Conservation (phyloP, 2,113 vertebrate genomes). For the Ranitomeya imitator region DNA sequence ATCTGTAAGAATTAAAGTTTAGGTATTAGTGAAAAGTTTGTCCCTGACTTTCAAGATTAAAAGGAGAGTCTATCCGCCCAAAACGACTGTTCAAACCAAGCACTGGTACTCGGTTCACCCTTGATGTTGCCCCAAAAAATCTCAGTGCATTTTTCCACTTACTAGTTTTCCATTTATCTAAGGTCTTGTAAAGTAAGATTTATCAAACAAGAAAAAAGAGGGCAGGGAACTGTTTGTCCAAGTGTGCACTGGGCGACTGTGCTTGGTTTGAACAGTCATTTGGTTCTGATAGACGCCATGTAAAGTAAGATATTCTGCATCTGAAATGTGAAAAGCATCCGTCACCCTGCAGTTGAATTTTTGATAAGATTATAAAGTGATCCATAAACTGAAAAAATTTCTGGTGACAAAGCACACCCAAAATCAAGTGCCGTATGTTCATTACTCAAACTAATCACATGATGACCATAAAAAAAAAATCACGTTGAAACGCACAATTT, state of each 20-base stretch:
- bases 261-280: too few species aligned
- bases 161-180: too few species aligned
- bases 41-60: conserved; percentile 1
- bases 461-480: conserved; percentile 66
- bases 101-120: too few species aligned
- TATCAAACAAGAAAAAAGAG: too few species aligned
- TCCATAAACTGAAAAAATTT: background rate
- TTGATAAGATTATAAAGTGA: conserved; percentile 12
- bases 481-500: conserved; percentile 64
- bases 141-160: too few species aligned
- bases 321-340: background rate
- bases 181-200: too few species aligned
- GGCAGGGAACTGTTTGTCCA: too few species aligned
- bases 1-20: conserved; percentile 50
- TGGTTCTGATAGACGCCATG: too few species aligned
- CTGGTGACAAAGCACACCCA: conserved; percentile 1
- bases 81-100: too few species aligned
- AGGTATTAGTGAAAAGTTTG: conserved; percentile 7
- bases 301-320: background rate
- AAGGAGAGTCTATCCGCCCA: too few species aligned
- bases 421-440: conserved; percentile 3
- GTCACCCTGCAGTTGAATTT: conserved; percentile 11
- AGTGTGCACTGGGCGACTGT: too few species aligned
- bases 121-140: too few species aligned
- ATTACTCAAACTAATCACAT: conserved; percentile 56